Base-by-base conservation (phyloP, 2,113 vertebrate genomes). In the Leucoraja erinaceus region DNA sequence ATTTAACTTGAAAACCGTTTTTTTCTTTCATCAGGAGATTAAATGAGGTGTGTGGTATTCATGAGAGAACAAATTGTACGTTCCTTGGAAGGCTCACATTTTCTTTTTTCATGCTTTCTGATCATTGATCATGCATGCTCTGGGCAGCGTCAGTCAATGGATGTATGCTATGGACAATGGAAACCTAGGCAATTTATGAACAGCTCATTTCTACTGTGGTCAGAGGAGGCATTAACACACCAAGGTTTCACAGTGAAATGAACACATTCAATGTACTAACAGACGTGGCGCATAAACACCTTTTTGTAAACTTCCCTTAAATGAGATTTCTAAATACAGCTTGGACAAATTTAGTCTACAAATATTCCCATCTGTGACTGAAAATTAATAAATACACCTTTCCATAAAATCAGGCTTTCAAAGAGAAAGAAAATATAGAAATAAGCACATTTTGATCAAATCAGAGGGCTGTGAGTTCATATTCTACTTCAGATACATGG, bases 1-100 rank as follows among this genome's bases (percentile, higher is more conserved):
- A 88, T 66, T 77, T 77, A 77, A 31, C n/a, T 3, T n/a, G 81
- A 66, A n/a, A 10, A 25, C 3, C n/a, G 3, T 47, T 88, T 88
- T 88, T n/a, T 63, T 78, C n/a, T 63, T 88, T 38, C 47, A 11
- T 88, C 14, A 31, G 28, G 12, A 28, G 22, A 84, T 61, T 61
- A 84, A 84, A 28, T 84, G 54, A 11, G 54, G 22, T 84, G 81
- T 54, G 25, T 28, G 25, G 54, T 28, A 54, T 54, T 20, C 6
- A 54, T 54, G 79, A 84, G 54, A 61, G 22, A 84, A 84, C 81
- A 84, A 84, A 59, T 28, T 59, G 79, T 83, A 83, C 79, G 10
- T 56, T 56, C 20, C 47, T 56, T 47, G 20, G 25, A 25, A 0
- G 47, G 47, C 8, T 22, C 79, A 83, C 47, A 84, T 61, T 28